Evolutionary conservation across 1,140 invertebrate genomes (phyloP).

Genomic region (Drosophila bipectinata): DNA sequence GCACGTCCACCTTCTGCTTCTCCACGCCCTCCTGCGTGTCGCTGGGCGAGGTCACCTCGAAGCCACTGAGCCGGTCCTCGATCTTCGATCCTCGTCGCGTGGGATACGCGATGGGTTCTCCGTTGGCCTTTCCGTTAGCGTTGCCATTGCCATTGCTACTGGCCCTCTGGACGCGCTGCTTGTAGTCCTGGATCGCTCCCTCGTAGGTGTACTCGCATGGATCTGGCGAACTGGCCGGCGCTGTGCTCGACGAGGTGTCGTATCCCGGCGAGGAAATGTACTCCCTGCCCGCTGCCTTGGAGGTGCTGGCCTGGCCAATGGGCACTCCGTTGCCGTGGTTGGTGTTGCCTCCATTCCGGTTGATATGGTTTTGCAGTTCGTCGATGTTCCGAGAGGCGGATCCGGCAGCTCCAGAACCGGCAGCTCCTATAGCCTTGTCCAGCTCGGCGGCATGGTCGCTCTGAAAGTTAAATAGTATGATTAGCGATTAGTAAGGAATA

Average conservation of each 20-base stretch:
- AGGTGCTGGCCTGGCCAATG: constrained; percentile 39
- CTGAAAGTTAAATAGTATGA: constrained; percentile 33
- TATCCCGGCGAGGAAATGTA: constrained; percentile 82
- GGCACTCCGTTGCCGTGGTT: constrained; percentile 36
- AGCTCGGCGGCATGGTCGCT: constrained; percentile 74
- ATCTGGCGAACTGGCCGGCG: constrained; percentile 78
- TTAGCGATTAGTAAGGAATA: not conserved
- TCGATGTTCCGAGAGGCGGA: constrained; percentile 27
- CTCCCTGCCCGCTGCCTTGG: constrained; percentile 51
- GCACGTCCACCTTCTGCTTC: constrained; percentile 86
- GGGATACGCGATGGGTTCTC: constrained; percentile 66
- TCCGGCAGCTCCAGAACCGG: constrained; percentile 17
- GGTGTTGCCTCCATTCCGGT: constrained; percentile 51
- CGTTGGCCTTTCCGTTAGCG: constrained; percentile 47
- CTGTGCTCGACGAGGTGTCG: constrained; percentile 79
- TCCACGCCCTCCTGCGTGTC: constrained; percentile 81
- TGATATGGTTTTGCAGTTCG: constrained; percentile 70
- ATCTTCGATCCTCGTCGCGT: constrained; percentile 77
- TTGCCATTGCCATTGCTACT: constrained; percentile 55
- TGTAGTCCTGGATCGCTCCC: constrained; percentile 93
- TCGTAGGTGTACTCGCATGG: constrained; percentile 92
- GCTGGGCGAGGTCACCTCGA: constrained; percentile 80
- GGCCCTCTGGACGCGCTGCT: constrained; percentile 88
- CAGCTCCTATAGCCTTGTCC: constrained; percentile 65
- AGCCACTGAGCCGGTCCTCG: constrained; percentile 77